Evolutionary conservation across 2,888 invertebrate species (phyloP).

Genomic region (Ennomos erosarius): DNA sequence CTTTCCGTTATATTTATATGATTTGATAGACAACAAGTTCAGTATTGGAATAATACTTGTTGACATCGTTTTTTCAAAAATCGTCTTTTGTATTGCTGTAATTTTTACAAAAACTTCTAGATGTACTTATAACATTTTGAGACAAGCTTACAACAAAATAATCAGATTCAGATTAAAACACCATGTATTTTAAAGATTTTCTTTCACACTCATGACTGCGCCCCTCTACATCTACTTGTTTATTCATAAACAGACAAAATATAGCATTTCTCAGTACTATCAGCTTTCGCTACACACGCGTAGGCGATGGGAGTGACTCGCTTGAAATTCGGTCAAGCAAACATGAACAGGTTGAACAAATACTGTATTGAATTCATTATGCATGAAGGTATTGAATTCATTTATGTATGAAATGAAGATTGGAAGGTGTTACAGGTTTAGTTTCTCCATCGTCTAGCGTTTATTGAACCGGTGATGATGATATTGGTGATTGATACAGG

Average conservation of each 20-base stretch:
- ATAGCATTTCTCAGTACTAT: slow-evolving; percentile 31
- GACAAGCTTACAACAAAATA: no score
- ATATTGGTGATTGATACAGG: slow-evolving; percentile 15
- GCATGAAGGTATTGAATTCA: slow-evolving; percentile 28
- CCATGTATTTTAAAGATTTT: background rate
- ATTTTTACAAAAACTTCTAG: no score
- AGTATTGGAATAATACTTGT: no score
- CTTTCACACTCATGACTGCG: background rate
- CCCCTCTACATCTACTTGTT: slow-evolving; percentile 4
- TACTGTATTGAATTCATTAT: slow-evolving; percentile 48
- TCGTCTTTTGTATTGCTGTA: no score
- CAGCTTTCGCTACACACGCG: slow-evolving; percentile 51
- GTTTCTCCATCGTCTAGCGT: slow-evolving; percentile 28
- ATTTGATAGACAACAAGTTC: background rate
- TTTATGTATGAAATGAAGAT: slow-evolving; percentile 25
- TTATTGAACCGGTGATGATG: slow-evolving; percentile 9
- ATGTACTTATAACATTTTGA: no score
- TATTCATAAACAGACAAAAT: slow-evolving; percentile 21
- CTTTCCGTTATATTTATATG: background rate
- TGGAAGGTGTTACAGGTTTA: slow-evolving; percentile 35
- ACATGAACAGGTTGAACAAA: slow-evolving; percentile 76
- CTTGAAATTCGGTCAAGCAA: slow-evolving; percentile 66
- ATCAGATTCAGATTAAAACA: no score
- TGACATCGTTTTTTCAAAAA: no score
- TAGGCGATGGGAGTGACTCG: slow-evolving; percentile 48